These are phyloP conservation scores for Numenius phaeopus DNA, from an alignment of 2,797 vertebrate species.

Conservation along the genomic window DNA sequence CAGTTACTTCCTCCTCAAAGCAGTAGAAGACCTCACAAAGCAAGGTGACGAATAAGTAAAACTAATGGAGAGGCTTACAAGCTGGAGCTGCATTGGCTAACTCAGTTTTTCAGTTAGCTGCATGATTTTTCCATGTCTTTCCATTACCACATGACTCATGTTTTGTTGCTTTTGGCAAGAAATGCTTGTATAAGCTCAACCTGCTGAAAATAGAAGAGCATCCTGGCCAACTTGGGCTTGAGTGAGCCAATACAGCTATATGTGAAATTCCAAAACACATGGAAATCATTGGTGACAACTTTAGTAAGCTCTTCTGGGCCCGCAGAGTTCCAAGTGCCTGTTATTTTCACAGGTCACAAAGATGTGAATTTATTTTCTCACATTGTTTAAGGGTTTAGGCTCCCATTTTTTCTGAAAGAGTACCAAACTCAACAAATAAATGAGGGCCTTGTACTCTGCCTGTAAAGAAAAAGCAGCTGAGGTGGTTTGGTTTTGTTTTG, in stretches of 20 bases:
- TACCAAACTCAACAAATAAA: neutral
- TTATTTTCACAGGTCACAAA: neutral
- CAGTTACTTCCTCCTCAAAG: neutral
- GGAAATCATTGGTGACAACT: conserved; percentile 10
- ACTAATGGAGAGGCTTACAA: neutral
- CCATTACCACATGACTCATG: neutral
- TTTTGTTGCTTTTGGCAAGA: conserved; percentile 52
- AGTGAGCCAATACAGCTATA: neutral
- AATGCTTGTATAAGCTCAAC: neutral
- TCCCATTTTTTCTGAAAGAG: neutral
- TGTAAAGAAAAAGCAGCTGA: neutral
- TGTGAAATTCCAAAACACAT: conserved; percentile 34
- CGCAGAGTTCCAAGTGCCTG: neutral
- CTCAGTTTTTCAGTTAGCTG: neutral
- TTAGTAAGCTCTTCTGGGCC: neutral
- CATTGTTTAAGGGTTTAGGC: neutral
- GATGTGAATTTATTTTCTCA: neutral
- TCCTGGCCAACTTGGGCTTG: neutral
- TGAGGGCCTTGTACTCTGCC: neutral
- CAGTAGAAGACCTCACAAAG: neutral
- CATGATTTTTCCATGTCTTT: conserved; percentile 10
- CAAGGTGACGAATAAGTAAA: neutral
- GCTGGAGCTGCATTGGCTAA: neutral
- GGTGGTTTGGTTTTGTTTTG: neutral
- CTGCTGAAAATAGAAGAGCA: conserved; percentile 46